Percentiles rank a stretch among this genome's conserved stretches.
Conservation (phyloP, 2,888 invertebrate genomes). For the Rhingia campestris region DNA sequence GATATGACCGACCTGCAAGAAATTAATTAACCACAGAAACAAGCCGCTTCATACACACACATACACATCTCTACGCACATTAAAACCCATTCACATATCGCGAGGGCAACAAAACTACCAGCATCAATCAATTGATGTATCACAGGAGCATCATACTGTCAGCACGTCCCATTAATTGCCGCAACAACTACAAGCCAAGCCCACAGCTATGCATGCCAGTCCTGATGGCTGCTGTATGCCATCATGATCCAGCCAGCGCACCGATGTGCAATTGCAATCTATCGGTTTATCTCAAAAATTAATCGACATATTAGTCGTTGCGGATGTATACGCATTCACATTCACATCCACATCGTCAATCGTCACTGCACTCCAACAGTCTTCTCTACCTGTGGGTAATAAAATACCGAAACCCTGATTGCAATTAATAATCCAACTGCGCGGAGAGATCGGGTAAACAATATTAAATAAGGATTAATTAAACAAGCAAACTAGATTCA, state of each 20-base stretch:
- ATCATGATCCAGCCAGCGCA: constrained; percentile 14
- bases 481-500: constrained; percentile 55
- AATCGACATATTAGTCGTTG: constrained; percentile 63
- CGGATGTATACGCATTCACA: background rate
- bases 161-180: constrained; percentile 62
- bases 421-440: constrained; percentile 49
- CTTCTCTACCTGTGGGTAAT: constrained; percentile 17
- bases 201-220: constrained; percentile 15
- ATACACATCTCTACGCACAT: background rate
- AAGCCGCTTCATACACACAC: constrained; percentile 28
- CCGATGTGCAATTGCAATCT: constrained; percentile 23
- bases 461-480: constrained; percentile 71
- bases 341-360: constrained; percentile 35
- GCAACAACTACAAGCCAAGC: constrained; percentile 35
- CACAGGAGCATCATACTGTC: constrained; percentile 68
- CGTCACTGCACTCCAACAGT: constrained; percentile 43
- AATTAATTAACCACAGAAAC: constrained; percentile 46
- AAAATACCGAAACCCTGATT: constrained; percentile 30
- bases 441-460: constrained; percentile 34
- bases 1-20: constrained; percentile 8
- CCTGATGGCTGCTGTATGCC: background rate
- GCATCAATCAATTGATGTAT: constrained; percentile 70
- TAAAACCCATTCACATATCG: background rate
- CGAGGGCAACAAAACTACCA: constrained; percentile 49
- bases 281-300: constrained; percentile 62